Evolutionary conservation across 2,888 invertebrate genomes (phyloP), one percentile per base, ranked within the genome.

Genomic region (Watsonalla cultraria): DNA sequence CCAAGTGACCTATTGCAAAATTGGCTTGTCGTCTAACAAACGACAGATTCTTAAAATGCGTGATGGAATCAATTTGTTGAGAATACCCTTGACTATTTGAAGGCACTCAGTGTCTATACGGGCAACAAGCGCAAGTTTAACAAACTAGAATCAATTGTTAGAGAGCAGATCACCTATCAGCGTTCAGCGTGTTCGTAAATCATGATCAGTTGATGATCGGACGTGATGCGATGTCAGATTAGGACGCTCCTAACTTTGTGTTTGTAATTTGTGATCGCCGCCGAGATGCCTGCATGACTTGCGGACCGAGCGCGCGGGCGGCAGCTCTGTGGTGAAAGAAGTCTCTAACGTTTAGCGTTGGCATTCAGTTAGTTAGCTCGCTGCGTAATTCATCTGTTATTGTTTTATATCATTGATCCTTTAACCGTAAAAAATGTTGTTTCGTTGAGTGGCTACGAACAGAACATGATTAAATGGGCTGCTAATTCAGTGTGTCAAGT

Each of bases 131-230:
- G 57, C 66, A 73, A 76, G 78, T 76, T 82, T 68, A 78, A 82
- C 76, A 82, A 85, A 82, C 82, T 78, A 81, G 80, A 82, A 81
- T 83, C 85, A 84, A 84, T 86, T 81, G 86, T 85, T 82, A 76
- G 63, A 67, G 73, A 70, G 63, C 73, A 72, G 86, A 84, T 85
- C 83, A 86, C 79, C 85, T 82, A 86, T 88, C 86, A 86, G 78
- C 84, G 82, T 75, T 71, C 79, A 79, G 72, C 80, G 81, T 80
- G 80, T 86, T 77, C 85, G 86, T 89, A 86, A 88, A 88, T 89
- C 90, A 90, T 88, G 89, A 86, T 86, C 86, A 84, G 78, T 70
- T 82, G 86, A 82, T 85, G 87, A 88, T 87, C 83, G 81, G 74
- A 73, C 80, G 72, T 76, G 88, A 88, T 88, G 80, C 80, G 82